Base-by-base conservation (phyloP, 2,888 invertebrate genomes). In the Lithophane semibrunnea region DNA sequence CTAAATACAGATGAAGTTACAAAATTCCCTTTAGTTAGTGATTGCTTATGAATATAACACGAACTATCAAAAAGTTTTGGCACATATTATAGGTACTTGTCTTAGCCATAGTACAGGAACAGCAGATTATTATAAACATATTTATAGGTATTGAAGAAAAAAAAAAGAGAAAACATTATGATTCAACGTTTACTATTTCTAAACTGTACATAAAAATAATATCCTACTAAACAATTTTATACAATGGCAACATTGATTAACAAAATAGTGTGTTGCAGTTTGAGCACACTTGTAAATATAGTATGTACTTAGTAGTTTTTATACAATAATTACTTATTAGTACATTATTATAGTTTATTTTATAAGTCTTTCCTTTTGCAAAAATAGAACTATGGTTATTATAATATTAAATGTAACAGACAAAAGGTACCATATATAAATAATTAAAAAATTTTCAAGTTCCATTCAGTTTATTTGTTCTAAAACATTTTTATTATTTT, bases 211-310 rank as follows among this genome's bases (percentile, higher is more conserved):
- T 65, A 82, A 56, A 64, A 66, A 56, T 73, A 70, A 18, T 69
- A 60, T 65, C 0, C 76, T 78, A 86, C 80, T 70, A 71, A 85
- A 85, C 21, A 80, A 66, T 78, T 83, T 84, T 79, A 60, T 82
- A 82, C 84, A 77, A 80, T 81, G 82, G 79, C 83, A 85, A 85
- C 77, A 79, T 60, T 79, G 12, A 58, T n/a, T 72, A 58, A 72
- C 29, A 81, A 78, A 72, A 74, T 78, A 81, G 64, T 79, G 18
- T 64, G 49, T 73, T 42, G 44, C 63, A 49, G 1, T 63, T 79
- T 75, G 56, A 81, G 67, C 58, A 61, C n/a, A 78, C 13, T 37
- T 72, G 21, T n/a, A 67, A 68, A 61, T 29, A 29, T 29, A 29
- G 29, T 29, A 60, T 13, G 8, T n/a, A 21, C 2, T 16, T 56